Base-by-base conservation (phyloP, 2,888 invertebrate species). In the Imbricaverruca yamaguchii region DNA sequence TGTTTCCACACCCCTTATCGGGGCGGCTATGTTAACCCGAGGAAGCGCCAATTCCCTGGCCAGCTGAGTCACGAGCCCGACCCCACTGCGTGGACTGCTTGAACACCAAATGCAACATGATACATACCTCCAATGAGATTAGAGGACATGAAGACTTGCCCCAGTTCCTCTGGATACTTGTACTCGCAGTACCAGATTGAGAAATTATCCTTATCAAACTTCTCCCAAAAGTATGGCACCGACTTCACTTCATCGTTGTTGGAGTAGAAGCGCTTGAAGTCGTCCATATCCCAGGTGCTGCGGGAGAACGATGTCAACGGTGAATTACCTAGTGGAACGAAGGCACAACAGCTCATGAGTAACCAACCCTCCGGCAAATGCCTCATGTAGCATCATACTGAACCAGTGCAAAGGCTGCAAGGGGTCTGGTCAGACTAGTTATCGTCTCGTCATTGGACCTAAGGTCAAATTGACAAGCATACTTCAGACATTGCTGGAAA, bases 111-210 rank as follows among this genome's bases (percentile, higher is more conserved):
- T 39, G 39, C 39, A 39, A 39, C 39, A 3, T 4, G 39, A 39
- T 39, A 39, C 39, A 39, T 85, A 93, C 93, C 96, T 83, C 94
- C 91, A 87, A 99, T 97, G 82, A 99, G 92, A 89, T 99, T 99
- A 89, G 97, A 97, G 87, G 96, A 96, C 98, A 98, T 98, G 90
- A 97, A 98, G 78, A 94, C 92, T 88, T 95, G 94, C 84, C 93
- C 90, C 53, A 98, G 91, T 87, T 99, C 98, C 83, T 96, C 90
- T 83, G 93, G 93, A 89, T 95, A 98, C 89, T 97, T 97, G 91
- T 99, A 99, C 90, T 98, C 97, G 81, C 95, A 93, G 84, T 91
- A 92, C 99, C 99, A 99, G 88, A 99, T 96, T 83, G 97, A 97
- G 88, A 96, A 98, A 89, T 97, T 91, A 87, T 96, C 93, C 12